phyloP scores from a whole-genome alignment of 2,797 vertebrate genomes.

The Oreortyx pictus region DNA sequence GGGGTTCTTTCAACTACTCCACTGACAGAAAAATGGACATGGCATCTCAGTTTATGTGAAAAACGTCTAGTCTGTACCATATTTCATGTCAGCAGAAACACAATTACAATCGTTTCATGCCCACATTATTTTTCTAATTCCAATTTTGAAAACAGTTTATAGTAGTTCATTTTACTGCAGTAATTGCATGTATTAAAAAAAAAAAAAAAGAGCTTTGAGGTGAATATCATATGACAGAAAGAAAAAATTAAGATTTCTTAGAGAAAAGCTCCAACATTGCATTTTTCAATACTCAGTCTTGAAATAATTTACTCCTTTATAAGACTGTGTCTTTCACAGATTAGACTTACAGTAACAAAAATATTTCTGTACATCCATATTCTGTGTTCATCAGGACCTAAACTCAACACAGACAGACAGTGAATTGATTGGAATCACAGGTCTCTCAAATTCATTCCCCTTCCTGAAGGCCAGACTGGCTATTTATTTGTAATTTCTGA shows the following conservation, averaged over 20 bases:
- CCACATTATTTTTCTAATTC: not conserved
- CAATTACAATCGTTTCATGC: rapidly evolving
- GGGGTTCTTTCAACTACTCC: not conserved
- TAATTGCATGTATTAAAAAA: too few species aligned
- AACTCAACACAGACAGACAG: not conserved
- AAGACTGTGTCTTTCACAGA: too few species aligned
- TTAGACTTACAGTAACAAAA: not conserved
- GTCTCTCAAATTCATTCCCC: not conserved
- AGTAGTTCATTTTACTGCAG: not conserved
- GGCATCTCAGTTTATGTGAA: not conserved
- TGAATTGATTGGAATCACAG: not conserved
- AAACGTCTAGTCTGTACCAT: rapidly evolving
- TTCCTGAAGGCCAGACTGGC: not conserved
- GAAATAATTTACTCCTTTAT: not conserved
- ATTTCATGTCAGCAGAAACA: not conserved
- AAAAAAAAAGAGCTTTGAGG: not conserved
- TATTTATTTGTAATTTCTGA: not conserved
- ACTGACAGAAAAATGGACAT: not conserved
- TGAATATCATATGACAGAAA: not conserved
- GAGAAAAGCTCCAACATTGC: not conserved
- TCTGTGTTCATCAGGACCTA: not conserved
- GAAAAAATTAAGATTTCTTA: not conserved
- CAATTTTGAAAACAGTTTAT: not conserved
- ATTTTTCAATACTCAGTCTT: not conserved
- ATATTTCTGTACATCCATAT: not conserved